These are phyloP conservation scores for Thaumatotibia leucotreta DNA, from an alignment of 1,140 invertebrate genomes.

Conservation along the genomic window DNA sequence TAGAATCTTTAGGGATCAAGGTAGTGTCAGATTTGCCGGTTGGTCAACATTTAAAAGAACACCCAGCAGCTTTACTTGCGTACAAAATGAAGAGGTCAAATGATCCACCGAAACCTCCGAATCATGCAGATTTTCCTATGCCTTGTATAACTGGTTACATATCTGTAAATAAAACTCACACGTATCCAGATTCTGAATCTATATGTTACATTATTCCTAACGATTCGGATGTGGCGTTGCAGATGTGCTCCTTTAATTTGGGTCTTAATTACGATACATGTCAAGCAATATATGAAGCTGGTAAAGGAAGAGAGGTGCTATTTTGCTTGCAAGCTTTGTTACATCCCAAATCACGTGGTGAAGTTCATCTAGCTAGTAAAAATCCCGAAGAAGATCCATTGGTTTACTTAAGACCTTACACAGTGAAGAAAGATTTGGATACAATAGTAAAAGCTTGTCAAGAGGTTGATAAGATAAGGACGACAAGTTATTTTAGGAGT, in stretches of 20 bases:
- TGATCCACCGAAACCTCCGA: constrained; percentile 40
- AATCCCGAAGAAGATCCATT: constrained; percentile 26
- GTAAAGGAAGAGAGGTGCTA: constrained; percentile 22
- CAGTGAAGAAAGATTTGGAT: constrained; percentile 58
- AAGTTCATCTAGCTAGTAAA: constrained; percentile 22
- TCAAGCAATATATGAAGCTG: constrained; percentile 20
- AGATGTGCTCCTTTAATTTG: constrained; percentile 15
- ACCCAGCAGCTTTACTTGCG: constrained; percentile 81
- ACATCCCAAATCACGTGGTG: constrained; percentile 33
- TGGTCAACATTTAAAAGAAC: constrained; percentile 84
- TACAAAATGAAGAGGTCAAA: constrained; percentile 75
- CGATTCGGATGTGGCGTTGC: background rate
- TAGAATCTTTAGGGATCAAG: constrained; percentile 76
- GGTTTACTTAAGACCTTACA: constrained; percentile 21
- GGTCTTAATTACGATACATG: constrained; percentile 21
- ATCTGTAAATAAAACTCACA: constrained; percentile 68
- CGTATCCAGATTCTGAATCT: constrained; percentile 26
- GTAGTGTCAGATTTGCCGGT: constrained; percentile 81
- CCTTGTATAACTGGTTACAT: constrained; percentile 85
- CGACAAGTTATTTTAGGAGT: constrained; percentile 22
- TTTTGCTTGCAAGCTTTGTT: constrained; percentile 14
- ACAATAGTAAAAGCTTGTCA: constrained; percentile 22
- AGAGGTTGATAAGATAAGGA: constrained; percentile 22
- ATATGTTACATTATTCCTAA: too few relatives aligned
- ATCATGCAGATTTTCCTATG: constrained; percentile 84